These are phyloP conservation scores for Amblyornis subalaris DNA, from an alignment of 2,113 vertebrate genomes.

Conservation along the genomic window DNA sequence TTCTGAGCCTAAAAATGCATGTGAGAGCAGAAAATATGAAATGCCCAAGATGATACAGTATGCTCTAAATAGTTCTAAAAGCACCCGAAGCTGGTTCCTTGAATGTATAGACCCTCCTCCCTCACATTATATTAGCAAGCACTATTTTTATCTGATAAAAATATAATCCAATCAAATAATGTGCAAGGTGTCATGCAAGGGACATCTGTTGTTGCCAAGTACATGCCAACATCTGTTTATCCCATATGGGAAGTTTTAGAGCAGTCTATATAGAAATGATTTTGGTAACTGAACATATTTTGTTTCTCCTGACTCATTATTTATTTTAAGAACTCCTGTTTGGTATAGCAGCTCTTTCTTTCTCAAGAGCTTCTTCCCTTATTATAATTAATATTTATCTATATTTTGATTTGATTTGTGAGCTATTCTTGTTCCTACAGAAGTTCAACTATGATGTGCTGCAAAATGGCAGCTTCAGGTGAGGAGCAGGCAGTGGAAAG, in stretches of 20 bases:
- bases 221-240: constrained; percentile 23
- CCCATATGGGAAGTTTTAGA: constrained; percentile 29
- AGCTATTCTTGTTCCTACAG: not conserved
- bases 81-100: not conserved
- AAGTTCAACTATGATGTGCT: not conserved
- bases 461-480: not conserved
- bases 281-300: constrained; percentile 13
- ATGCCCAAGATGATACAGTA: not conserved
- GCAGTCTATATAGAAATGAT: not conserved
- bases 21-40: not conserved
- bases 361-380: not conserved
- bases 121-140: not conserved
- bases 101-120: not conserved
- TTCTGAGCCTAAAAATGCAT: not conserved
- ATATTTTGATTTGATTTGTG: not conserved
- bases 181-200: not conserved
- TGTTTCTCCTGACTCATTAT: constrained; percentile 34
- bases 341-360: not conserved
- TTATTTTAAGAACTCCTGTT: constrained; percentile 30
- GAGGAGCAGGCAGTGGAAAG: not conserved
- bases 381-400: not conserved
- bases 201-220: not conserved
- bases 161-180: not conserved
- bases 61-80: not conserved
- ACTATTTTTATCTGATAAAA: constrained; percentile 13